A percentile compares a stretch with the other conserved stretches of the same genome.
Conservation (phyloP, 2,797 vertebrate genomes). For the Sternarchorhynchus goeldii region DNA sequence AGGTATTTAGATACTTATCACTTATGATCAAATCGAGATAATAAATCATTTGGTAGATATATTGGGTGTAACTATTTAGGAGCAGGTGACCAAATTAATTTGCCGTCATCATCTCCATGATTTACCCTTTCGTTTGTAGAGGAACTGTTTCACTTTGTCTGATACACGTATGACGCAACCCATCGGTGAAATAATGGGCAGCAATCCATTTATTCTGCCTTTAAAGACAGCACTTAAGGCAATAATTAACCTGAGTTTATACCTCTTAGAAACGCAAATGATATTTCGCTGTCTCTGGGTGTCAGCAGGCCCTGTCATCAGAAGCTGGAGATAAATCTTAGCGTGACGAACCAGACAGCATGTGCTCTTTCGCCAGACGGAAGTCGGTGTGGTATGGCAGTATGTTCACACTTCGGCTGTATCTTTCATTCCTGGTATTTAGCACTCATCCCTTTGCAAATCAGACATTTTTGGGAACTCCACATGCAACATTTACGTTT, state of each 20-base stretch:
- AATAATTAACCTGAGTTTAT: constrained; percentile 82
- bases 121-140: constrained; percentile 29
- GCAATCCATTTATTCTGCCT: constrained; percentile 69
- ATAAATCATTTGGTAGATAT: constrained; percentile 15
- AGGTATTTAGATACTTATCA: not conserved
- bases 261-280: constrained; percentile 76
- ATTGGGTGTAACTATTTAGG: constrained; percentile 25
- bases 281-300: constrained; percentile 76
- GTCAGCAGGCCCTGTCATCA: constrained; percentile 68
- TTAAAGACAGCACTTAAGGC: constrained; percentile 78
- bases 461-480: too few species aligned
- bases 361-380: constrained; percentile 55
- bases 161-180: constrained; percentile 75
- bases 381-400: not conserved
- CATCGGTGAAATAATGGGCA: constrained; percentile 67
- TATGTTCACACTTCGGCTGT: too few species aligned
- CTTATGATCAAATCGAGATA: not conserved
- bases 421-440: too few species aligned
- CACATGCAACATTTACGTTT: too few species aligned
- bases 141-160: constrained; percentile 56
- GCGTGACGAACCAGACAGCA: constrained; percentile 60
- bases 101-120: constrained; percentile 20
- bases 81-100: constrained; percentile 12
- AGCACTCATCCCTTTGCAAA: too few species aligned
- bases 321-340: constrained; percentile 73